These are phyloP conservation scores for Ciconia maguari DNA, from an alignment of 2,113 vertebrate genomes.

Conservation along the genomic window DNA sequence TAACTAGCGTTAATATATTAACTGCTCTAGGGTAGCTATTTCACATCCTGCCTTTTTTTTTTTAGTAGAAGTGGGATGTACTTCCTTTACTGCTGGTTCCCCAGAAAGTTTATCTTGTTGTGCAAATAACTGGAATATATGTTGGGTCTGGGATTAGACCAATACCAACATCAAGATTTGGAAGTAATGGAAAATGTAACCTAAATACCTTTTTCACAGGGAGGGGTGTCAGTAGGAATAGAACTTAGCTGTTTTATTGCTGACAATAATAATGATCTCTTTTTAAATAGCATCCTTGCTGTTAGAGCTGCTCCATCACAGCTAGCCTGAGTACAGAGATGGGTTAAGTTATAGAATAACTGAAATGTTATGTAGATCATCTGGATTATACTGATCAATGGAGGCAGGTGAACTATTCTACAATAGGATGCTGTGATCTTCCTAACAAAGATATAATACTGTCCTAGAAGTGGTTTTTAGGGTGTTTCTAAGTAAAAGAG, in stretches of 20 bases:
- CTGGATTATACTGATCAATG: background rate
- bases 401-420: background rate
- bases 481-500: background rate
- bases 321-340: background rate
- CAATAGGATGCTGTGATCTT: background rate
- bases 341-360: background rate
- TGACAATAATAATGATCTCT: background rate
- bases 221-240: background rate
- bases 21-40: background rate
- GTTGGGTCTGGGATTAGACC: background rate
- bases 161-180: background rate
- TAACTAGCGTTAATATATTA: background rate
- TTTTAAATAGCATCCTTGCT: background rate
- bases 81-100: background rate
- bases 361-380: background rate
- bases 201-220: background rate
- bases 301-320: background rate
- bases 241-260: background rate
- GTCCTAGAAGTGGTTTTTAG: background rate
- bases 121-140: background rate
- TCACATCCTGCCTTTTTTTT: background rate
- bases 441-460: background rate
- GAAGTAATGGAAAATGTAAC: background rate
- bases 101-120: background rate
- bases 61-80: background rate